Evolutionary conservation across 2,888 invertebrate genomes (phyloP), one percentile per base, ranked within the genome.

Genomic region (Lottia gigantea): DNA sequence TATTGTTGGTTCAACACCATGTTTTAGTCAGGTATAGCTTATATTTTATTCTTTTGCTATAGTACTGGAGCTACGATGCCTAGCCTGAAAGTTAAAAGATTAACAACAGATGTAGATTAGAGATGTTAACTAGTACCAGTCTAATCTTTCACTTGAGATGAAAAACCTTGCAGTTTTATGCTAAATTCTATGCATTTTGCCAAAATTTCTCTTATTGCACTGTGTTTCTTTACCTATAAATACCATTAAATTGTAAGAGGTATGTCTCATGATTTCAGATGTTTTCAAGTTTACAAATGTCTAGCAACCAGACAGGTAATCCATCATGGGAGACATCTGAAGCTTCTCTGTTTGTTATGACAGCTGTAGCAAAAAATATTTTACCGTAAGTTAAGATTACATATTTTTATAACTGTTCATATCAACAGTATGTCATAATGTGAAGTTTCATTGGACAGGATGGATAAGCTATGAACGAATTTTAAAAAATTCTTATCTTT

Each of bases 321-420:
- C 93, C 94, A 0, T 84, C 87, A 0, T 98, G 98, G 98, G 96
- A 97, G 84, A 92, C 94, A 66, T 94, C 94, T 0, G 98, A 98
- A 90, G 95, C 98, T 0, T 95, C 97, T 0, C 91, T 98, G 0
- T 98, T 95, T 87, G 92, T 98, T 4, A 97, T 98, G 97, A 94
- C 95, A 85, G 93, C 96, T 66, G 95, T 97, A 2, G 97, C 96
- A 45, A 96, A 95, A 90, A 97, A 96, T 89, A 94, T 98, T 82
- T 88, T 96, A 82, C 97, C 97, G 96, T 97, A 90, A 93, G 93
- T 92, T 62, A 46, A 26, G 0, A 45, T 40, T 66, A 4, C 12
- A 1, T 14, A 2, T 19, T 16, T 94, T n/a, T n/a, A n/a, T n/a
- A n/a, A n/a, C n/a, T n/a, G n/a, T n/a, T n/a, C n/a, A n/a, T n/a